A percentile compares a stretch with the other conserved stretches of the same genome.
Conservation (phyloP, 2,797 vertebrate species). For the Fistularia tabacaria region DNA sequence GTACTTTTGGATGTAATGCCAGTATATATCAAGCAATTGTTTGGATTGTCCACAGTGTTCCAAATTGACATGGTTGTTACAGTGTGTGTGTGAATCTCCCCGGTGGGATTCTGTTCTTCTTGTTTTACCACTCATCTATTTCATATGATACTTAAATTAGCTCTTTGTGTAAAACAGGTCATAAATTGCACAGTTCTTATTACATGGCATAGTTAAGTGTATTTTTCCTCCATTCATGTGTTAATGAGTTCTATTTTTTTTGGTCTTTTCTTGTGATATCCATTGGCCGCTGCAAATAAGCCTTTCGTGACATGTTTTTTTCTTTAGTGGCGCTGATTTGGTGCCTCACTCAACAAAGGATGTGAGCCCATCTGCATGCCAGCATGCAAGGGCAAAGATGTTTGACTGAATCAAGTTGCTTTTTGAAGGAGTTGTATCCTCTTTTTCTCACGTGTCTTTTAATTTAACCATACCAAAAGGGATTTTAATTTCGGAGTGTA, state of each 20-base stretch:
- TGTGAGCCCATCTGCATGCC: conserved; percentile 2
- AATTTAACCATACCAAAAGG: conserved; percentile 4
- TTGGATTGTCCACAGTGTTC: conserved; percentile 26
- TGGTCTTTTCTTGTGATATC: neutral
- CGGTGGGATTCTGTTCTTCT: conserved; percentile 12
- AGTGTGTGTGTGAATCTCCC: conserved; percentile 16
- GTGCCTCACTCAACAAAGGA: conserved; percentile 24
- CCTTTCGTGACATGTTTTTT: neutral
- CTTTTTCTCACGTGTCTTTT: conserved; percentile 5
- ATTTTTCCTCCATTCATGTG: conserved; percentile 21
- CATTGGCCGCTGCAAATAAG: conserved; percentile 6
- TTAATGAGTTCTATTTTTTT: conserved; percentile 1
- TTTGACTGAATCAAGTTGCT: neutral
- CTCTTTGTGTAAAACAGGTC: conserved; percentile 12
- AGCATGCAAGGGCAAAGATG: conserved; percentile 12
- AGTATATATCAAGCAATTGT: conserved; percentile 1
- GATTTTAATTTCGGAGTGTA: conserved; percentile 38
- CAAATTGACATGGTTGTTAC: no score
- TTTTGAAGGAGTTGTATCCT: neutral
- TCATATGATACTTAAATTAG: conserved; percentile 5
- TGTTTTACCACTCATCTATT: conserved; percentile 2
- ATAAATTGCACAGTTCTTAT: conserved; percentile 6
- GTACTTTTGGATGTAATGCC: conserved; percentile 14
- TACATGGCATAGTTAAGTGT: conserved; percentile 29
- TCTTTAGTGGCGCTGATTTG: conserved; percentile 13